Base-by-base conservation (phyloP, 2,797 vertebrate species). In the Poeciliopsis gracilis region DNA sequence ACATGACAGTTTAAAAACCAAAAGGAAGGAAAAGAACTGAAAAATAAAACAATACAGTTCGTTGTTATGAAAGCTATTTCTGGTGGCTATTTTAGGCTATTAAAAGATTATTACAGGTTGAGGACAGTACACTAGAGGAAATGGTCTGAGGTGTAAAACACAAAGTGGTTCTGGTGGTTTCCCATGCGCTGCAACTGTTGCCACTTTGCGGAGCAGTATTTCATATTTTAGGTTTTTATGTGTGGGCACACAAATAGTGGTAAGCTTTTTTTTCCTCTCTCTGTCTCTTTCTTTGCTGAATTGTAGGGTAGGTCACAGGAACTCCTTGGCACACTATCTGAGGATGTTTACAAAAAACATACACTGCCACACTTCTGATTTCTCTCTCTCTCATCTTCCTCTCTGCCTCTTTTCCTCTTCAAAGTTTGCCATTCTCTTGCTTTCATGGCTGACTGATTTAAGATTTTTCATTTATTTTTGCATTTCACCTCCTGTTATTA, bases 121-220 rank as follows among this genome's bases (percentile, higher is more conserved):
- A 80, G n/a, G n/a, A 66, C 30, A 47, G 51, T 38, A 38, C 43
- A 69, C 69, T 59, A 51, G 30, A 81, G 75, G 57, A 82, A 85
- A 72, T 75, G 83, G 75, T 75, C 76, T 53, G 85, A 86, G 77
- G 80, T 82, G 76, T 77, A 82, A 83, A 83, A 73, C 86, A 78
- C 86, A 78, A 76, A 79, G 86, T 77, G 86, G 88, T 71, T 69
- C 23, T 55, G 71, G 83, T 87, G 84, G 87, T 87, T 92, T 91
- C 80, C 81, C 63, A 41, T 78, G 43, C 57, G 73, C 80, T 90
- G 85, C 84, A 92, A 91, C 93, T 82, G 86, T 89, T 78, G 80
- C 72, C 76, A 82, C 75, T 89, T 84, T 91, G 81, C 81, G 84
- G 88, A 86, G 85, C 88, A 75, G 70, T 53, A 51, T 84, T 84